Conservation (phyloP, 2,888 invertebrate genomes). For the Drosophila antonietae region DNA sequence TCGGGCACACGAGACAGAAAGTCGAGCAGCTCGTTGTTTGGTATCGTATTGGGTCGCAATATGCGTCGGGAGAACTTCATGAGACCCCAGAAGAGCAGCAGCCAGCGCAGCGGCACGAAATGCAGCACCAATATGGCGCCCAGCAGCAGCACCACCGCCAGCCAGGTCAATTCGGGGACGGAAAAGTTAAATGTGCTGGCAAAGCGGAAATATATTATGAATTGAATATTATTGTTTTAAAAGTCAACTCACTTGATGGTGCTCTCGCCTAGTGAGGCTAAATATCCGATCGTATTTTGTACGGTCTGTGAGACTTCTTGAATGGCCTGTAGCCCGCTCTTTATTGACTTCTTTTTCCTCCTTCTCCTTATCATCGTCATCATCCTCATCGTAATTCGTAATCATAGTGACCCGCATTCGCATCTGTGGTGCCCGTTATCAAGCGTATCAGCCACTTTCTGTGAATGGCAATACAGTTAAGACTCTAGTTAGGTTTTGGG, state of each 20-base stretch:
- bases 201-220: background rate
- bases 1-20: constrained; percentile 97
- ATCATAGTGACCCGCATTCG: constrained; percentile 84
- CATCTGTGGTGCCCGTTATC: constrained; percentile 82
- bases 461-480: background rate
- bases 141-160: constrained; percentile 92
- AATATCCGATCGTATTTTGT: constrained; percentile 97
- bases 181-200: constrained; percentile 97
- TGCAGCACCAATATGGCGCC: constrained; percentile 92
- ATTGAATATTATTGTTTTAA: background rate
- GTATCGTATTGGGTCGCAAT: constrained; percentile 95
- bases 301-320: constrained; percentile 99
- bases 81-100: constrained; percentile 96
- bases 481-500: background rate
- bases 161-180: constrained; percentile 96
- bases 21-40: constrained; percentile 98
- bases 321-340: constrained; percentile 95
- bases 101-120: constrained; percentile 93
- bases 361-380: constrained; percentile 96
- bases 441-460: constrained; percentile 84
- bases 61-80: constrained; percentile 98
- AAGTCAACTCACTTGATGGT: constrained; percentile 92
- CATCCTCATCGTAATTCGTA: constrained; percentile 91
- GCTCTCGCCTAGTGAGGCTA: constrained; percentile 96
- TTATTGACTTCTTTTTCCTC: constrained; percentile 99